Evolutionary conservation across 2,113 vertebrate genomes (phyloP).

Genomic region (Salminus brasiliensis): DNA sequence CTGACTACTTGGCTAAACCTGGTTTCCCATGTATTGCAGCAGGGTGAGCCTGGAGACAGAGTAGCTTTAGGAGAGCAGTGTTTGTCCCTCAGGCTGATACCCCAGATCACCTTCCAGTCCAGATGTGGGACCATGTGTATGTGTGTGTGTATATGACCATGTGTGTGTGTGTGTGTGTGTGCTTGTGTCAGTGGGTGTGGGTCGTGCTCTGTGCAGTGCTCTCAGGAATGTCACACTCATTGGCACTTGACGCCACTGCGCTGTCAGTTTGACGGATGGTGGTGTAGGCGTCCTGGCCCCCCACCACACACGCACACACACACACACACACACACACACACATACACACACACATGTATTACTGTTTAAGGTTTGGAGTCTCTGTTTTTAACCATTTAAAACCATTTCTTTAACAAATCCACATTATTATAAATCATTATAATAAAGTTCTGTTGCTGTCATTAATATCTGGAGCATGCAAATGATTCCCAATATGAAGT

Average conservation of each 20-base stretch:
- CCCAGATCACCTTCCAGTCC: slow-evolving; percentile 68
- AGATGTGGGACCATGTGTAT: slow-evolving; percentile 69
- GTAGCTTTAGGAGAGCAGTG: background rate
- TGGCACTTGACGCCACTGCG: slow-evolving; percentile 71
- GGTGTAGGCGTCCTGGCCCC: slow-evolving; percentile 32
- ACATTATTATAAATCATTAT: no score
- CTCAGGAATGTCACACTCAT: slow-evolving; percentile 70
- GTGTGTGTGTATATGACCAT: slow-evolving; percentile 38
- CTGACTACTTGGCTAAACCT: no score
- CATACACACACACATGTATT: slow-evolving; percentile 51
- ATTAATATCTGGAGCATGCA: no score
- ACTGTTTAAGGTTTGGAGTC: no score
- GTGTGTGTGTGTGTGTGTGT: slow-evolving; percentile 32
- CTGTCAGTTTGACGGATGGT: slow-evolving; percentile 76
- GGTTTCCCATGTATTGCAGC: no score
- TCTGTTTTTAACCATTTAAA: no score
- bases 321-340: background rate
- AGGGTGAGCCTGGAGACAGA: background rate
- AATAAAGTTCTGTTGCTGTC: no score
- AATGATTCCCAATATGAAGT: no score
- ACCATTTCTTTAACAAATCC: no score
- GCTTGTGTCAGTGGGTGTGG: slow-evolving; percentile 47
- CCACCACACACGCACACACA: slow-evolving; percentile 29
- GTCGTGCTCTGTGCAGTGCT: slow-evolving; percentile 54
- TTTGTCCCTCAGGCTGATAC: background rate